Conservation (phyloP, 2,797 vertebrate species). For the Clarias platycephalus region DNA sequence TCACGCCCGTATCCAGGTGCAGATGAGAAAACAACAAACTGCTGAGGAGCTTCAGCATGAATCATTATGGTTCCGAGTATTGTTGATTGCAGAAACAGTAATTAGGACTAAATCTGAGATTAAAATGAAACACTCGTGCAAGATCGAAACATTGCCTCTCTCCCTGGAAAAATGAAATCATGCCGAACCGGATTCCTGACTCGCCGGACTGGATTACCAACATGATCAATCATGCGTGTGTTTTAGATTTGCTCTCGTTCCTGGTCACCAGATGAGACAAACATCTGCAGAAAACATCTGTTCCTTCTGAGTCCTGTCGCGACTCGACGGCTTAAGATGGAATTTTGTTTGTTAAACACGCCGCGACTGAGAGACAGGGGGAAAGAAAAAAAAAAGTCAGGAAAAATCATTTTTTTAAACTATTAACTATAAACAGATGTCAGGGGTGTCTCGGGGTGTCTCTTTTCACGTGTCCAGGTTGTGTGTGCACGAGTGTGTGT, state of each 20-base stretch:
- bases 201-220: background rate
- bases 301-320: background rate
- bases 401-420: background rate
- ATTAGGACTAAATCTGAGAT: background rate
- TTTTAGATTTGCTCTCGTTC: background rate
- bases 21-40: background rate
- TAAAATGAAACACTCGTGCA: background rate
- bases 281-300: background rate
- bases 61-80: background rate
- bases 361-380: no score
- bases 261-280: background rate
- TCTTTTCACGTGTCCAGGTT: background rate
- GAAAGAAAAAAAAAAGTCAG: background rate
- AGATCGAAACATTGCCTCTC: background rate
- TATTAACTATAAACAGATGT: background rate
- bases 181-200: background rate
- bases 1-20: background rate
- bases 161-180: background rate
- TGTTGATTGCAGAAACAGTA: background rate
- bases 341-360: background rate
- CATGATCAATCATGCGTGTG: background rate
- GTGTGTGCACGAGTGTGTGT: background rate
- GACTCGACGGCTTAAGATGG: background rate
- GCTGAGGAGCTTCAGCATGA: background rate
- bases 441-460: background rate